These are phyloP conservation scores for Metopia argyrocephala DNA, from an alignment of 2,888 invertebrate genomes.

Conservation along the genomic window DNA sequence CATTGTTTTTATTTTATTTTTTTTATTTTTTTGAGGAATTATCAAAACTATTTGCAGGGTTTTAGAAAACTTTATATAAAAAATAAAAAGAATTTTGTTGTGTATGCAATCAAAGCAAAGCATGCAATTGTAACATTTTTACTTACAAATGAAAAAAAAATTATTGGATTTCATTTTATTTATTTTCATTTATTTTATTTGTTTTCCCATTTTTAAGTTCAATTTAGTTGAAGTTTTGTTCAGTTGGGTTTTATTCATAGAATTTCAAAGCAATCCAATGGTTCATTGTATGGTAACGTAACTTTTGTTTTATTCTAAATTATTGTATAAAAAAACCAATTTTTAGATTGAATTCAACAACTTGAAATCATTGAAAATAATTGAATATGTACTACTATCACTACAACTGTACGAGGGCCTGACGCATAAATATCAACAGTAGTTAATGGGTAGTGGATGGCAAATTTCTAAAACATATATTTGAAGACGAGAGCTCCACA, in stretches of 20 bases:
- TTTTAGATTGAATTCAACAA: background rate
- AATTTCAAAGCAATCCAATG: slow-evolving; percentile 20
- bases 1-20: too few species aligned
- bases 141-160: slow-evolving; percentile 22
- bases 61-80: slow-evolving; percentile 15
- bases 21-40: too few species aligned
- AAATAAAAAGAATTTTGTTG: background rate
- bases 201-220: background rate
- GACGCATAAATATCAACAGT: too few species aligned
- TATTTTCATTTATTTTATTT: background rate
- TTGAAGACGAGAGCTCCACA: too few species aligned
- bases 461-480: too few species aligned
- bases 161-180: slow-evolving; percentile 20
- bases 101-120: background rate
- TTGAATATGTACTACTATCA: background rate
- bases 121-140: slow-evolving; percentile 15
- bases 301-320: slow-evolving; percentile 2
- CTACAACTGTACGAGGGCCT: too few species aligned
- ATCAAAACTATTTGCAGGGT: background rate
- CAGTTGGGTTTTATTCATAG: background rate
- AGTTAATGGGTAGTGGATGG: too few species aligned
- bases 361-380: background rate
- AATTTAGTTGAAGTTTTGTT: background rate
- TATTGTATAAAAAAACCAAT: slow-evolving; percentile 5
- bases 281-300: background rate